Base-by-base conservation (phyloP, 2,113 vertebrate species). In the Mastomys natalensis region DNA sequence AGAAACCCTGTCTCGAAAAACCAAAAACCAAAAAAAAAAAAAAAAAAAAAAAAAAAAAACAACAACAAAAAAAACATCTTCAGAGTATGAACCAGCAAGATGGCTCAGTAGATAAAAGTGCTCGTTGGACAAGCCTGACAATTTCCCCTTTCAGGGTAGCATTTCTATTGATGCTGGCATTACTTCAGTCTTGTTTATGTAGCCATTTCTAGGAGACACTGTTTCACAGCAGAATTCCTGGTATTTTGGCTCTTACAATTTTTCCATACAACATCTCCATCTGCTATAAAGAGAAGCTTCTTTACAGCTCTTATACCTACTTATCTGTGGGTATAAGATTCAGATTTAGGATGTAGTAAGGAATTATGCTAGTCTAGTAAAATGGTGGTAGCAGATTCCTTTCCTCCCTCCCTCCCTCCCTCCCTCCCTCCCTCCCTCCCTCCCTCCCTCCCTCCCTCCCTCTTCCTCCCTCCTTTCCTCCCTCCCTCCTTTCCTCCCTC, bases 401-500 rank as follows among this genome's bases (percentile, higher is more conserved):
- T 24, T 2, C 34, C 11, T 21, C 4, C 31, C 1, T 9, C 45
- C 66, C 13, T 17, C 2, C 66, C 15, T 70, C 1, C 66, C 11
- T 6, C 4, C 4, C 11, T 48, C 2, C 51, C 11, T 11, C 10
- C 9, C 12, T 53, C 10, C 11, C 24, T n/a, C 2, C 34, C 11
- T 21, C 8, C 17, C 1, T 9, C 45, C 66, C 13, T 17, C 6
- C 34, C 15, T 70, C 1, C 66, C 11, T 6, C 4, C 37, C 7
- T 2, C 34, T 6, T 26, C 4, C 11, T 13, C 10, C 7, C 4
- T 48, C 45, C 45, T 7, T 48, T 2, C 51, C 9, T 11, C 1
- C 11, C 1, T 9, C 51, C 9, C 9, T 9, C 51, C 51, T 11
- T 9, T 4, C 11, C 15, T 1, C 5, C 8, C 16, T 9, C 19